Evolutionary conservation across 2,797 vertebrate species (phyloP), one percentile per base, ranked within the genome.

Genomic region (Knipowitschia caucasica): DNA sequence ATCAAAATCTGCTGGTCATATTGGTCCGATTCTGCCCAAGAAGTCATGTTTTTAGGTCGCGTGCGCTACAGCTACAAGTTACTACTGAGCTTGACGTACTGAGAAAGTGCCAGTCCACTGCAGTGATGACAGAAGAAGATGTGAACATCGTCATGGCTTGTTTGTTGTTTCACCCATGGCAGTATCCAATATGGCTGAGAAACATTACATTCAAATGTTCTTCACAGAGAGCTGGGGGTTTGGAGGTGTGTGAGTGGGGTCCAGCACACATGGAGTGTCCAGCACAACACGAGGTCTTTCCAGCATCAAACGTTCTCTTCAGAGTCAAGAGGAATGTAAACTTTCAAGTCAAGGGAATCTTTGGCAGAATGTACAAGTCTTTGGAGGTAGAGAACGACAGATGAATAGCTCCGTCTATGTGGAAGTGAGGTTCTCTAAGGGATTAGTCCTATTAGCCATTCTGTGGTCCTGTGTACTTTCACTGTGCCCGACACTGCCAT

Each of bases 381-480:
- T 46, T 83, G 93, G 94, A 98, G 96, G 96, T 98, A 98, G 96
- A 87, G 89, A 91, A 88, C 60, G 62, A 71, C 61, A 64, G 76
- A 81, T 71, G 77, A 69, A 73, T 59, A 60, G 33, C 7, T 50
- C 50, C 69, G 47, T 77, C 89, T 92, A 97, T 77, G 95, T 93
- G 62, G 91, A 82, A 59, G 92, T 87, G 10, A 56, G 49, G 4
- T 78, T 85, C 70, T 91, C 90, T 27, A 84, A 91, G 67, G 73
- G 86, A 81, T 56, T 91, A 92, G 95, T 96, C 91, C 95, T 94
- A 53, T 75, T 85, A 50, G 89, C 88, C 70, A 84, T 89, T 73
- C 42, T 75, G 24, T 87, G 89, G 45, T 90, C 88, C 36, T 73
- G 87, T 15, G 73, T 59, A 67, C 63, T 58, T 8, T 25, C 85